phyloP scores from a whole-genome alignment of 1,140 invertebrate species.

The Camponotus pennsylvanicus region DNA sequence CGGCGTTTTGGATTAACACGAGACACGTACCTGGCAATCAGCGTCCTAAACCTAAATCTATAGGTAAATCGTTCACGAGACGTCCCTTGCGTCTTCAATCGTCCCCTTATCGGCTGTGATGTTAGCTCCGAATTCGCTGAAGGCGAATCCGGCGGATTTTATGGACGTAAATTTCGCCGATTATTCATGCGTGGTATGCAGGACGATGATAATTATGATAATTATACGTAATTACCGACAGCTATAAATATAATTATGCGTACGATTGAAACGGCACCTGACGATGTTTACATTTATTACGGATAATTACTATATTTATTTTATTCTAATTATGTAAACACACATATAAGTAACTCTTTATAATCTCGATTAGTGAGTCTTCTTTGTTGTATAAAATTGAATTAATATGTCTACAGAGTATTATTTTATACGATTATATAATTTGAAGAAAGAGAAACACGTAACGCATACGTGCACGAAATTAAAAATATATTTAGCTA shows the following conservation, averaged over 20 bases:
- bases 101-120: slow-evolving; percentile 9
- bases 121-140: background rate
- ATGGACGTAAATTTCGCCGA: background rate
- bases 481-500: background rate
- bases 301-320: background rate
- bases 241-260: background rate
- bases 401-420: background rate
- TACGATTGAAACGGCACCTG: background rate
- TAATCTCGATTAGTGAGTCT: slow-evolving; percentile 3
- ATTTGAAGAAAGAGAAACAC: background rate
- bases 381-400: background rate
- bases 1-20: background rate
- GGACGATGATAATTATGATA: background rate
- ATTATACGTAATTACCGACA: background rate
- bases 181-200: background rate
- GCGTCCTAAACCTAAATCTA: slow-evolving; percentile 31
- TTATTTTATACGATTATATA: slow-evolving; percentile 9
- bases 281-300: slow-evolving; percentile 11
- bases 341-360: background rate
- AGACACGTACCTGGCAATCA: slow-evolving; percentile 26
- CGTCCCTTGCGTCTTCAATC: slow-evolving; percentile 22
- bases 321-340: background rate
- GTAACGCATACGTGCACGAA: background rate
- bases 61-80: slow-evolving; percentile 34
- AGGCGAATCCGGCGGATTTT: background rate